Conservation (phyloP, 1,140 invertebrate genomes). For the Brachionus angularis region DNA sequence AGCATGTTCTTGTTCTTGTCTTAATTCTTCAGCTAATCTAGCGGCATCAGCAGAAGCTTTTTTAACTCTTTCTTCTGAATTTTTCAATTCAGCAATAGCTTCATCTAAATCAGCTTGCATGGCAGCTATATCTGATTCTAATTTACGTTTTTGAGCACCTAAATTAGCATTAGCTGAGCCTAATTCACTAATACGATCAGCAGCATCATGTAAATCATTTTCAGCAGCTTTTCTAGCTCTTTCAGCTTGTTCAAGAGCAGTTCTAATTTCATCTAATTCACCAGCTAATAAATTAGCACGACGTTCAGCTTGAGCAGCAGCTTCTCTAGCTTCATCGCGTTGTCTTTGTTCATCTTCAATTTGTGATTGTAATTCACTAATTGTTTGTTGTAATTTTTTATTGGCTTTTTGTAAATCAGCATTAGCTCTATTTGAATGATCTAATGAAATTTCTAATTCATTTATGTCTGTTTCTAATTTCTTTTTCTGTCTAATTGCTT, state of each 20-base stretch:
- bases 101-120: slow-evolving; percentile 69
- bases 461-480: slow-evolving; percentile 99
- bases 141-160: slow-evolving; percentile 91
- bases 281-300: slow-evolving; percentile 88
- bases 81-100: slow-evolving; percentile 71
- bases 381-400: slow-evolving; percentile 88
- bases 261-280: slow-evolving; percentile 91
- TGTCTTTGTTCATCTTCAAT: slow-evolving; percentile 95
- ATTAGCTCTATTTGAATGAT: slow-evolving; percentile 70
- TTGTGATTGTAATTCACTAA: slow-evolving; percentile 64
- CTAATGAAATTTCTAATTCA: slow-evolving; percentile 94
- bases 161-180: slow-evolving; percentile 84
- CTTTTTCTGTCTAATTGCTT: slow-evolving; percentile 93
- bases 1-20: slow-evolving; percentile 93
- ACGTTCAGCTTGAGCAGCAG: slow-evolving; percentile 89
- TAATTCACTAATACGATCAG: slow-evolving; percentile 92
- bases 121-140: slow-evolving; percentile 91
- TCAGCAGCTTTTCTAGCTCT: slow-evolving; percentile 91
- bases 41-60: slow-evolving; percentile 80
- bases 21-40: slow-evolving; percentile 90
- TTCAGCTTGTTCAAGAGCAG: slow-evolving; percentile 84
- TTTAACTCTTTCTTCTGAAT: slow-evolving; percentile 93
- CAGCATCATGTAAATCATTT: slow-evolving; percentile 88
- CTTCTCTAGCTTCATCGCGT: slow-evolving; percentile 90
- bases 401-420: slow-evolving; percentile 98